Conservation (phyloP, 2,888 invertebrate genomes). For the Dysmachus trigonus region DNA sequence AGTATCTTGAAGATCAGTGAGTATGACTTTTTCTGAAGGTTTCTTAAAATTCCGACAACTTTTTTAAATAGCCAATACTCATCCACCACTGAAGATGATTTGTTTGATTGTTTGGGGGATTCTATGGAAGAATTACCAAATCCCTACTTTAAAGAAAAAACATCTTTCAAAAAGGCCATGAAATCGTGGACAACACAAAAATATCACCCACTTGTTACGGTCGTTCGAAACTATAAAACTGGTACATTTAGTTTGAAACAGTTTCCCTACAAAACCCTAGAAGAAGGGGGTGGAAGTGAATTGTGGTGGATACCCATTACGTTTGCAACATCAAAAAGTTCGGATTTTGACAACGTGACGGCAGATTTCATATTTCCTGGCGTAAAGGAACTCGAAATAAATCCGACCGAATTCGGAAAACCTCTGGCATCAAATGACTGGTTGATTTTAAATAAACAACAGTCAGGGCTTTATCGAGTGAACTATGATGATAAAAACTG, state of each 20-base stretch:
- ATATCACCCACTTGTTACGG: slow-evolving; percentile 69
- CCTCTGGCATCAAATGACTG: slow-evolving; percentile 55
- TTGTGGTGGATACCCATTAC: slow-evolving; percentile 61
- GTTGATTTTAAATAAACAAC: slow-evolving; percentile 62
- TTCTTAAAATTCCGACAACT: neutral
- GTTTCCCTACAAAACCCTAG: slow-evolving; percentile 51
- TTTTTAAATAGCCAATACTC: neutral
- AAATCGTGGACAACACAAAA: slow-evolving; percentile 72
- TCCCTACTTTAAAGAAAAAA: slow-evolving; percentile 51
- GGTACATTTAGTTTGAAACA: slow-evolving; percentile 69
- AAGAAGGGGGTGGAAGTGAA: slow-evolving; percentile 43
- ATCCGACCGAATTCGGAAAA: neutral
- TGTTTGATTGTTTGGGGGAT: slow-evolving; percentile 57
- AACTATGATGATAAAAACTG: slow-evolving; percentile 77
- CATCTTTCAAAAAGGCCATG: slow-evolving; percentile 67
- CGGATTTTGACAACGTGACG: slow-evolving; percentile 56
- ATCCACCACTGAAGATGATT: slow-evolving; percentile 56
- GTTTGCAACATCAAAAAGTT: slow-evolving; percentile 57
- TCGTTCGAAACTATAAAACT: slow-evolving; percentile 65
- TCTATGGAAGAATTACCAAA: slow-evolving; percentile 54
- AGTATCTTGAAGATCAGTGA: slow-evolving; percentile 52
- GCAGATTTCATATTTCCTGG: slow-evolving; percentile 43
- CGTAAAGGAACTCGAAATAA: neutral
- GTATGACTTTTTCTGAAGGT: neutral
- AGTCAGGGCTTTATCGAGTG: slow-evolving; percentile 69